phyloP scores from a whole-genome alignment of 2,888 invertebrate genomes.

The Laothoe populi region DNA sequence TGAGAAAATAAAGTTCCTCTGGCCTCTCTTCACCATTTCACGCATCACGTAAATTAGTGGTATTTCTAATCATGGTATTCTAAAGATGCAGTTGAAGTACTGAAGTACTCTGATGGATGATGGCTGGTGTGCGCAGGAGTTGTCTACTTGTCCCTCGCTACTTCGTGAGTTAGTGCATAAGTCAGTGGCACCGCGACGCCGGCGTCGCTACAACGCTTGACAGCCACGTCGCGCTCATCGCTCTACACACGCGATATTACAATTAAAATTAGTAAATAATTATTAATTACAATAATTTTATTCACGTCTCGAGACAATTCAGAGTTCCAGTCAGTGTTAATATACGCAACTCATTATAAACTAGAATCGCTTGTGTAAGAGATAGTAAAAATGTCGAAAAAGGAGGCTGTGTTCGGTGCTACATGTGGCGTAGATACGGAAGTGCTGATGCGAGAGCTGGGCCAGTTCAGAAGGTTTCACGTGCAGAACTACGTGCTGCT shows the following conservation, averaged over 20 bases:
- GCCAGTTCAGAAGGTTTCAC: slow-evolving; percentile 69
- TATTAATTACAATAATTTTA: neutral
- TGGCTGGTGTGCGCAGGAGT: neutral
- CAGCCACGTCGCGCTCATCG: neutral
- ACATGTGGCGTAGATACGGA: slow-evolving; percentile 57
- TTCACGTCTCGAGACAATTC: no score
- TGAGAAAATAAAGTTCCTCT: no score
- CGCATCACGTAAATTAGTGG: no score
- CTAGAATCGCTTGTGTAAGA: neutral
- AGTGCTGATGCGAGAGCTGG: slow-evolving; percentile 68
- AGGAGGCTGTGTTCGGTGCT: slow-evolving; percentile 21
- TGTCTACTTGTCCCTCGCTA: no score
- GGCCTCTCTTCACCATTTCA: no score
- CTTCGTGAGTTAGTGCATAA: neutral
- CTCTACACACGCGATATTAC: neutral
- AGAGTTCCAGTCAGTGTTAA: no score
- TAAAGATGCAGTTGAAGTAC: no score
- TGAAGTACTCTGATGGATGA: neutral
- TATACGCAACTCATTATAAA: no score
- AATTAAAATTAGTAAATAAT: neutral
- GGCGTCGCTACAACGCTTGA: slow-evolving; percentile 11
- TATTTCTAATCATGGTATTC: no score
- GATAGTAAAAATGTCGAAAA: slow-evolving; percentile 22
- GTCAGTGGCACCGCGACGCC: slow-evolving; percentile 17
- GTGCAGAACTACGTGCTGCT: slow-evolving; percentile 61